phyloP scores from a whole-genome alignment of 2,113 vertebrate species.

The Vimba vimba region DNA sequence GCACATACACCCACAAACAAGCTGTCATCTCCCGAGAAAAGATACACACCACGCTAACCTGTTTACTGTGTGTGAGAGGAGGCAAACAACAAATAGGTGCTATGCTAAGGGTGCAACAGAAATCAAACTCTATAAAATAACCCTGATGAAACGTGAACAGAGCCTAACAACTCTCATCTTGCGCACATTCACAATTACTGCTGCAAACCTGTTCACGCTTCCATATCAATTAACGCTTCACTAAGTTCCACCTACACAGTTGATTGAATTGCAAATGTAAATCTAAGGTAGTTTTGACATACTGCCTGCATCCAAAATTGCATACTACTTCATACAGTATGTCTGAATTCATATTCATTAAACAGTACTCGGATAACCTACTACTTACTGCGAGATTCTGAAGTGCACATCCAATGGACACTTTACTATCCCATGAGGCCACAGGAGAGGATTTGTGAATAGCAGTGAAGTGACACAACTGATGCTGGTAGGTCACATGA shows the following conservation, averaged over 20 bases:
- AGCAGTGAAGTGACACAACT: no score
- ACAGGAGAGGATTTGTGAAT: neutral
- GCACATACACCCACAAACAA: slow-evolving; percentile 35
- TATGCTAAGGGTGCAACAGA: neutral
- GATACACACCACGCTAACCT: slow-evolving; percentile 37
- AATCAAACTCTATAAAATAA: slow-evolving; percentile 7
- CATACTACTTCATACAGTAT: neutral
- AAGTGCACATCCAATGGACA: no score
- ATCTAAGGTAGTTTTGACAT: neutral
- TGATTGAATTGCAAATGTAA: neutral
- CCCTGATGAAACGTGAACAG: neutral
- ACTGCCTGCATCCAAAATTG: neutral
- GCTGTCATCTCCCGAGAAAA: slow-evolving; percentile 39
- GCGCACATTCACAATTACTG: neutral
- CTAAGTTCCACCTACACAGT: neutral
- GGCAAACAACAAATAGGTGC: neutral
- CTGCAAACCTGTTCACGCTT: neutral
- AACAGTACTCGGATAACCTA: neutral
- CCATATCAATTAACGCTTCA: neutral
- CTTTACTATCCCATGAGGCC: neutral
- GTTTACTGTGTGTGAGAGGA: slow-evolving; percentile 28
- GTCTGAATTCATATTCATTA: neutral
- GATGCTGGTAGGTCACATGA: neutral
- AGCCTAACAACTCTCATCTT: neutral
- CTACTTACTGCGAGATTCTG: neutral